Evolutionary conservation across 2,888 invertebrate genomes (phyloP).

Genomic region (Idaea aversata): DNA sequence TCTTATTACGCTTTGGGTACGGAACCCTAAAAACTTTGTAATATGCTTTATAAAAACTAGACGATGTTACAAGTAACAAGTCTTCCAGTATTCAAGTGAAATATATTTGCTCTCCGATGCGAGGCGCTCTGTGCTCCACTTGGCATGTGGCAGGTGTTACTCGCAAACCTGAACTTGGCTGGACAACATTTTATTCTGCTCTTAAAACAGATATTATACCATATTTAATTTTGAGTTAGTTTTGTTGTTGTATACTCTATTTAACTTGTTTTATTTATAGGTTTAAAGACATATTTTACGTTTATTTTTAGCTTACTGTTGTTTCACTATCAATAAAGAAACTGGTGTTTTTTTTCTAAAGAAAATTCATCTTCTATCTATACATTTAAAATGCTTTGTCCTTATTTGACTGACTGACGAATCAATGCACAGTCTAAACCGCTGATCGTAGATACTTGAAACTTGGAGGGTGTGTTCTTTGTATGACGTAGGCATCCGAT

Average conservation of each 20-base stretch:
- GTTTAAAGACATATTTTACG: background rate
- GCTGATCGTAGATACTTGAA: too few species aligned
- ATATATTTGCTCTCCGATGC: constrained; percentile 56
- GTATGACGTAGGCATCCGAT: too few species aligned
- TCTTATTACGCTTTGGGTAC: too few species aligned
- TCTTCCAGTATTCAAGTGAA: constrained; percentile 53
- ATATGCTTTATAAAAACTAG: constrained; percentile 59
- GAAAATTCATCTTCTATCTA: too few species aligned
- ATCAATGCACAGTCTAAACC: too few species aligned
- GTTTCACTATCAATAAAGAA: too few species aligned
- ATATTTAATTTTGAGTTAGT: constrained; percentile 30
- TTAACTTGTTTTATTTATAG: background rate
- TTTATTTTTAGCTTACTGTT: too few species aligned
- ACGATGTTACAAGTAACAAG: constrained; percentile 52
- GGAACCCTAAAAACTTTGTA: constrained; percentile 39
- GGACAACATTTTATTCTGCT: constrained; percentile 60
- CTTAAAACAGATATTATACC: constrained; percentile 39
- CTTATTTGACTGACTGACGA: too few species aligned
- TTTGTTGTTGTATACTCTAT: background rate
- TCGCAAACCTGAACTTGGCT: constrained; percentile 58
- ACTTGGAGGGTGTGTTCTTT: too few species aligned
- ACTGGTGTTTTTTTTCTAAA: too few species aligned
- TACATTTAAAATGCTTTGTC: too few species aligned
- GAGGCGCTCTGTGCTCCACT: constrained; percentile 40
- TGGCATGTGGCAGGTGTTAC: constrained; percentile 62